Conservation (phyloP, 2,888 invertebrate genomes). For the Portevinia maculata region DNA sequence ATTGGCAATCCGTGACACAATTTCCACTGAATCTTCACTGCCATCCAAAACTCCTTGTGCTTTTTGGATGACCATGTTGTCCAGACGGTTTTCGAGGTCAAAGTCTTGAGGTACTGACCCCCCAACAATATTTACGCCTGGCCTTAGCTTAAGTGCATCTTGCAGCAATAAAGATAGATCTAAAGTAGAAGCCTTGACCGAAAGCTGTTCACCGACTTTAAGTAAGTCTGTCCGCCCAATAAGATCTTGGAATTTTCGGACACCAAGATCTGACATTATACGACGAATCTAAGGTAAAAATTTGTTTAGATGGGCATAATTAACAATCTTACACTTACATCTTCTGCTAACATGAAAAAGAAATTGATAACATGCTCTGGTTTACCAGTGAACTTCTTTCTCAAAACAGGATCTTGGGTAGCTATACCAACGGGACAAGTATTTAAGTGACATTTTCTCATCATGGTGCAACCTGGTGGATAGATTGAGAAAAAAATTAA, state of each 20-base stretch:
- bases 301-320: background rate
- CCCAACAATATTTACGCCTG: constrained; percentile 94
- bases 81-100: constrained; percentile 92
- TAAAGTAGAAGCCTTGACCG: constrained; percentile 92
- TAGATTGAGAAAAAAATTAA: background rate
- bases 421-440: constrained; percentile 99
- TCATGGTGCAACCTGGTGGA: constrained; percentile 95
- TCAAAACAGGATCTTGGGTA: constrained; percentile 97
- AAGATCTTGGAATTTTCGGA: constrained; percentile 93
- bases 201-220: constrained; percentile 88
- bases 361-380: constrained; percentile 99
- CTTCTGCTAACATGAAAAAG: constrained; percentile 98
- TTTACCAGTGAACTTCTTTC: constrained; percentile 98
- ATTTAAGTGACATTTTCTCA: constrained; percentile 99
- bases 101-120: constrained; percentile 94
- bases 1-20: constrained; percentile 93
- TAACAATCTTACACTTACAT: constrained; percentile 84
- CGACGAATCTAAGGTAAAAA: constrained; percentile 87
- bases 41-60: constrained; percentile 90
- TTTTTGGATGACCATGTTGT: constrained; percentile 91
- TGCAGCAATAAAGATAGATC: constrained; percentile 93
- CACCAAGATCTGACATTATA: constrained; percentile 95
- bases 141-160: constrained; percentile 94
- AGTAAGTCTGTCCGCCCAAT: constrained; percentile 96
- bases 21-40: constrained; percentile 86